Base-by-base conservation (phyloP, 1,140 invertebrate genomes). In the Drosophila mauritiana region DNA sequence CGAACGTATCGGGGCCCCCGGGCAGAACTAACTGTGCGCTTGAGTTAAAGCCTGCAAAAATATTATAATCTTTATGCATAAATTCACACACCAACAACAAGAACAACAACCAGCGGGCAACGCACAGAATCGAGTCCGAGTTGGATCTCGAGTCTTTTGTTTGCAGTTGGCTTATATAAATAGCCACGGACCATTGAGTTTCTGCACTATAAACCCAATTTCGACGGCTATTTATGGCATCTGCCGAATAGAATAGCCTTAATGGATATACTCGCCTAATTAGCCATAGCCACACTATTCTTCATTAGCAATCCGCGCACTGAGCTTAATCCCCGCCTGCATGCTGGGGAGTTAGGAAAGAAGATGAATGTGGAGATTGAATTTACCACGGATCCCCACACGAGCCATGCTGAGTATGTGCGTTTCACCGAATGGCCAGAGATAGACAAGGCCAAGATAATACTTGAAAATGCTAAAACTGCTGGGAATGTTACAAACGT, bases 41-140 rank as follows among this genome's bases (percentile, higher is more conserved):
- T 70, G 42, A 57, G 67, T 49, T 57, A 57, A 70, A 61, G 75
- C 39, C 75, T 69, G 80, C 62, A 40, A 88, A 86, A 86, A 79
- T 83, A 86, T 88, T 86, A 89, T 86, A 86, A 86, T 88, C 83
- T 88, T 73, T 67, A 83, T 88, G 83, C 83, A 86, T 83, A 86
- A 86, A 86, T 89, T 86, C 79, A 86, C 79, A 86, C 83, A 86
- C 77, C 55, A 46, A 73, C 58, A 70, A 45, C 42, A 45, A 45
- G 10, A 45, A 20, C 40, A 48, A 57, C 8, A 69, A 27, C 34
- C 45, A 34, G 59, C 17, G 40, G 63, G 63, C 36, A 69, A 70
- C 67, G 67, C 67, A 70, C 64, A 70, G 67, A 70, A 70, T 70
- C 64, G 43, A 57, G 68, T 69, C 56, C 74, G 74, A 73, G 78